Percentiles rank a stretch among this genome's conserved stretches.
These are phyloP conservation scores for Epistrophe grossulariae DNA, from an alignment of 2,888 invertebrate species.

Conservation along the genomic window DNA sequence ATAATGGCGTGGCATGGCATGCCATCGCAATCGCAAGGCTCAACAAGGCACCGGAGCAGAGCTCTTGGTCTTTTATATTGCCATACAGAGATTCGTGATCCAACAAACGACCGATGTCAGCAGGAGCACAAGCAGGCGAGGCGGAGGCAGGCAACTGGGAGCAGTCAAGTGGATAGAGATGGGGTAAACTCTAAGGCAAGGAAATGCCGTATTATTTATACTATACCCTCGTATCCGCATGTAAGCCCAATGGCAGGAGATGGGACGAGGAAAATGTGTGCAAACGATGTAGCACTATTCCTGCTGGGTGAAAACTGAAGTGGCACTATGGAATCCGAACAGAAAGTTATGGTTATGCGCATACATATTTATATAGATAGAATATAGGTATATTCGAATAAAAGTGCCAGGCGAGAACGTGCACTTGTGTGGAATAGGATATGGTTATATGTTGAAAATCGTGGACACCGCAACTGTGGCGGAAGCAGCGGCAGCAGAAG, in stretches of 20 bases:
- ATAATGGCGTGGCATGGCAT: constrained; percentile 72
- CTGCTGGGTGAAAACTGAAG: constrained; percentile 72
- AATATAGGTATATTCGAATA: constrained; percentile 1
- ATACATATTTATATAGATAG: constrained; percentile 34
- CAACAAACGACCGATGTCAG: constrained; percentile 51
- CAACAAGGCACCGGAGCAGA: constrained; percentile 73
- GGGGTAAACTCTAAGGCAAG: constrained; percentile 70
- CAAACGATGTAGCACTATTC: constrained; percentile 73
- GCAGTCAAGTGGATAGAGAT: constrained; percentile 63
- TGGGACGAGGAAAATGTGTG: constrained; percentile 29
- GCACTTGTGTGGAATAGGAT: constrained; percentile 64
- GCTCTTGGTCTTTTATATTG: constrained; percentile 72
- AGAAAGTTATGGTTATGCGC: constrained; percentile 72
- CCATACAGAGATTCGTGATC: constrained; percentile 72
- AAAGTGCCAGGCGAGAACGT: constrained; percentile 41
- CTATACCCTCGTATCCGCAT: constrained; percentile 71
- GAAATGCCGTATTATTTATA: constrained; percentile 76
- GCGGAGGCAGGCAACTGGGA: constrained; percentile 45
- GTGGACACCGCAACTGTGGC: constrained; percentile 61
- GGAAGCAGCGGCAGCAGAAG: constrained; percentile 48
- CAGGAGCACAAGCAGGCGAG: constrained; percentile 32
- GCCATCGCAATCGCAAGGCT: constrained; percentile 70
- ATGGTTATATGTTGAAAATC: constrained; percentile 63
- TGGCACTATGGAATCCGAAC: constrained; percentile 73
- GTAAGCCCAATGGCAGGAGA: constrained; percentile 46